Evolutionary conservation across 92 coral and sea anemone genomes (phyloP).

Genomic region (Porites rus): DNA sequence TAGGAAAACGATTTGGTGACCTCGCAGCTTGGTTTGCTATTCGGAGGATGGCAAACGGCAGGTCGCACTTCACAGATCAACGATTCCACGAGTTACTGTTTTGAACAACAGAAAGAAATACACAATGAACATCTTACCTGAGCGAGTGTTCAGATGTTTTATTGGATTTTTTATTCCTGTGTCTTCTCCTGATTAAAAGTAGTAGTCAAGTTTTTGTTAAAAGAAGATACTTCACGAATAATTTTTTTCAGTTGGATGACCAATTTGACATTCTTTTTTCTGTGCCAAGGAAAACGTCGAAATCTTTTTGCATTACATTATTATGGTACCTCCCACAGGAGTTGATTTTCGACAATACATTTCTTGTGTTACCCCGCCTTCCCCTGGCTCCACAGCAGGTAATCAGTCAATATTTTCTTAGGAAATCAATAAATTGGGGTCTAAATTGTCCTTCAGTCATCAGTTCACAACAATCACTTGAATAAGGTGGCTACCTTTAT

Average conservation of each 20-base stretch:
- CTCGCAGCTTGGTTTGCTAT: conserved; percentile 21
- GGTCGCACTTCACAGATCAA: conserved; percentile 49
- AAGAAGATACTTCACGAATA: background rate
- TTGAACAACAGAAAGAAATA: background rate
- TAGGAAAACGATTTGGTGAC: conserved; percentile 26
- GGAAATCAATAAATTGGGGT: background rate
- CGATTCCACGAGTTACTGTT: conserved; percentile 2
- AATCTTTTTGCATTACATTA: conserved; percentile 23
- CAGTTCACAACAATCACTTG: no score
- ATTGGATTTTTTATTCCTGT: no score
- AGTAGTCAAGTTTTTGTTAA: background rate
- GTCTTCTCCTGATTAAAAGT: background rate
- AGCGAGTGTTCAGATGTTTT: background rate
- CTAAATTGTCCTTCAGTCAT: no score
- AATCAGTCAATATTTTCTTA: background rate
- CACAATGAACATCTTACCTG: conserved; percentile 8
- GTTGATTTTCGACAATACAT: background rate
- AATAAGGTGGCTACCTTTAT: background rate
- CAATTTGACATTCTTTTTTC: background rate
- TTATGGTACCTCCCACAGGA: conserved; percentile 19
- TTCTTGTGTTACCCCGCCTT: conserved; percentile 21
- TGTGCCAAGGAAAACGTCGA: background rate
- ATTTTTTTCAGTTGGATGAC: background rate
- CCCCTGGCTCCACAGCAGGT: background rate
- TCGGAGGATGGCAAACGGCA: background rate